phyloP scores from a whole-genome alignment of 92 coral and sea anemone species.

The Micromussa lordhowensis region DNA sequence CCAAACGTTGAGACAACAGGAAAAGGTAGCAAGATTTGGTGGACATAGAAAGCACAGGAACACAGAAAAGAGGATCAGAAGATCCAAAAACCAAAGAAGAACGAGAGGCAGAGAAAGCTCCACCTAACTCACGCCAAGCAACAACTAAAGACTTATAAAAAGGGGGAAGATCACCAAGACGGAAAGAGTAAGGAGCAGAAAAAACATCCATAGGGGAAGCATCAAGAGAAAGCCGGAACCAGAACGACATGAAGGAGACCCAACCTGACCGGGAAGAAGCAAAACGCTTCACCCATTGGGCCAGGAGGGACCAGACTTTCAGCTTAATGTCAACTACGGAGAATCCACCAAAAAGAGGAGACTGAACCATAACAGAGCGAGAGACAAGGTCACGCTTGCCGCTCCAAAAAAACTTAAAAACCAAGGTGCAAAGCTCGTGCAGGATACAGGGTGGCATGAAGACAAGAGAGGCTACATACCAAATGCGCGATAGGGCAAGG shows the following conservation, averaged over 20 bases:
- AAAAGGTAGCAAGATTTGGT: background rate
- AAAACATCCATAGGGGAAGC: background rate
- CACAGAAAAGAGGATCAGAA: background rate
- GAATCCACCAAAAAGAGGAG: background rate
- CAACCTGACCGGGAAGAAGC: background rate
- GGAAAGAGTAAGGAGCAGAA: background rate
- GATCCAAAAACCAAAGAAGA: background rate
- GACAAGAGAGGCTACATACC: constrained; percentile 34
- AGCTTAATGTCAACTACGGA: background rate
- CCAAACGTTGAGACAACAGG: background rate
- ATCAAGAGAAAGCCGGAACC: background rate
- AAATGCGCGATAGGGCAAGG: constrained; percentile 37
- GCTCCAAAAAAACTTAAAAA: constrained; percentile 16
- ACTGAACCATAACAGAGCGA: background rate
- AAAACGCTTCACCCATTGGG: constrained; percentile 19
- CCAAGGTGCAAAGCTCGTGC: background rate
- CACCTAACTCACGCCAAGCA: constrained; percentile 4
- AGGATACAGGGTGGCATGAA: constrained; percentile 5
- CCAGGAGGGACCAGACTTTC: background rate
- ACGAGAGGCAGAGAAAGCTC: background rate
- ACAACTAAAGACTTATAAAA: constrained; percentile 3
- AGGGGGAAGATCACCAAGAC: background rate
- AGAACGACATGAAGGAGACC: background rate
- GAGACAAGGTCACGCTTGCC: constrained; percentile 24
- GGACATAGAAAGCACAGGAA: background rate